These are phyloP conservation scores for Spongilla lacustris DNA, from an alignment of 37 sponge, comb jelly and placozoan genomes.

Conservation along the genomic window DNA sequence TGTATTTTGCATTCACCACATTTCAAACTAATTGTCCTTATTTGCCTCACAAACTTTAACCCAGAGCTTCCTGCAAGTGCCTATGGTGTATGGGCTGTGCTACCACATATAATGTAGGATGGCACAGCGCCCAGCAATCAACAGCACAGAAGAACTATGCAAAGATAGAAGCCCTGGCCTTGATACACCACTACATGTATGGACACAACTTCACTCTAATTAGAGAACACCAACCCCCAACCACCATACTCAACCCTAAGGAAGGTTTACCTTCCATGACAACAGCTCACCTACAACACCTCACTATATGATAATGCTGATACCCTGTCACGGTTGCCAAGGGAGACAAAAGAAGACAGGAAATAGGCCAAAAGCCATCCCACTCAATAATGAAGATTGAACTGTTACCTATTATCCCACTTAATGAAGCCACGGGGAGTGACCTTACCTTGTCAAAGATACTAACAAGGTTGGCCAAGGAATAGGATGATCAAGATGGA, in stretches of 20 bases:
- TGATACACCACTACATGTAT: conserved; percentile 65
- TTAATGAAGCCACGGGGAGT: no score
- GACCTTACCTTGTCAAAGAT: no score
- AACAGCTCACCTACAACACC: conserved; percentile 40
- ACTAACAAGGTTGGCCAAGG: no score
- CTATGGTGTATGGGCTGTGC: conserved; percentile 47
- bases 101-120: conserved; percentile 47
- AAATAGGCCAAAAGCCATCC: no score
- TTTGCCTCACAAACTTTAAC: conserved; percentile 42
- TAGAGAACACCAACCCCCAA: conserved; percentile 57
- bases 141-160: conserved; percentile 51
- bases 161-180: conserved; percentile 56
- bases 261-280: conserved; percentile 37
- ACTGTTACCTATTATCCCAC: no score
- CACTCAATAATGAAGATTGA: no score
- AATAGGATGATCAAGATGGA: no score
- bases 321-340: conserved; percentile 51
- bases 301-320: conserved; percentile 57
- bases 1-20: no score
- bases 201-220: conserved; percentile 56
- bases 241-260: conserved; percentile 44
- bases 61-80: conserved; percentile 26
- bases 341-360: not conserved
- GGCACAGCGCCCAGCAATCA: conserved; percentile 34
- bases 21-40: no score